These are phyloP conservation scores for Camponotus fellah DNA, from an alignment of 2,888 invertebrate species.

Conservation along the genomic window DNA sequence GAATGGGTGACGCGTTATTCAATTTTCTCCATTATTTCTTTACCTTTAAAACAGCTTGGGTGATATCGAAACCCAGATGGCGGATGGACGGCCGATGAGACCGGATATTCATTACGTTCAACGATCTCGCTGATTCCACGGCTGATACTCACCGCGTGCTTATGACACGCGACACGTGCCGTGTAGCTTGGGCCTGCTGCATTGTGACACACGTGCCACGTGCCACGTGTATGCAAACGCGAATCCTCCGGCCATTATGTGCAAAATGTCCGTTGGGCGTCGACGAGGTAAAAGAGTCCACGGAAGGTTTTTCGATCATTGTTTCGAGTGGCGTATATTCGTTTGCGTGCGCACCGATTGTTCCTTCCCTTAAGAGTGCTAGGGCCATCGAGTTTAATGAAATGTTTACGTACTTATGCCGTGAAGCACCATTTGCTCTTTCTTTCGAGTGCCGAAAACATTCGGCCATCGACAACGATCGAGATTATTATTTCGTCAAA, in stretches of 20 bases:
- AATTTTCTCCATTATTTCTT: neutral
- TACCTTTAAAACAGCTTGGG: neutral
- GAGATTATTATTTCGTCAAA: slow-evolving; percentile 41
- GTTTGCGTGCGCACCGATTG: slow-evolving; percentile 61
- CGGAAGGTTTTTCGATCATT: slow-evolving; percentile 48
- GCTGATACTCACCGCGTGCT: slow-evolving; percentile 12
- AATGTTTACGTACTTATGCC: slow-evolving; percentile 65
- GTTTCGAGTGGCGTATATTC: slow-evolving; percentile 50
- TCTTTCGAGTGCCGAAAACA: slow-evolving; percentile 64
- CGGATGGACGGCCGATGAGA: neutral
- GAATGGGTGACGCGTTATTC: neutral
- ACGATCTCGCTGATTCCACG: slow-evolving; percentile 42
- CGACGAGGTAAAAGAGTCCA: slow-evolving; percentile 35
- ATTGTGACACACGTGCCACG: slow-evolving; percentile 53
- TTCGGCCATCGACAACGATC: slow-evolving; percentile 46
- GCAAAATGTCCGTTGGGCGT: slow-evolving; percentile 56
- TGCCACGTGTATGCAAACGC: slow-evolving; percentile 54
- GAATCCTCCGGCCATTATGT: slow-evolving; percentile 26
- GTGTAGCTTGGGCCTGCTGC: slow-evolving; percentile 46
- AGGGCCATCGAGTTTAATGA: slow-evolving; percentile 61
- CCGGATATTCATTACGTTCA: slow-evolving; percentile 35
- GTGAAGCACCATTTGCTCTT: slow-evolving; percentile 55
- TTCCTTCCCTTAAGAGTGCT: slow-evolving; percentile 50
- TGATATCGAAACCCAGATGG: slow-evolving; percentile 13
- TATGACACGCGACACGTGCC: slow-evolving; percentile 58